phyloP scores from a whole-genome alignment of 2,888 invertebrate species.

The Polydrusus pterygomalis region DNA sequence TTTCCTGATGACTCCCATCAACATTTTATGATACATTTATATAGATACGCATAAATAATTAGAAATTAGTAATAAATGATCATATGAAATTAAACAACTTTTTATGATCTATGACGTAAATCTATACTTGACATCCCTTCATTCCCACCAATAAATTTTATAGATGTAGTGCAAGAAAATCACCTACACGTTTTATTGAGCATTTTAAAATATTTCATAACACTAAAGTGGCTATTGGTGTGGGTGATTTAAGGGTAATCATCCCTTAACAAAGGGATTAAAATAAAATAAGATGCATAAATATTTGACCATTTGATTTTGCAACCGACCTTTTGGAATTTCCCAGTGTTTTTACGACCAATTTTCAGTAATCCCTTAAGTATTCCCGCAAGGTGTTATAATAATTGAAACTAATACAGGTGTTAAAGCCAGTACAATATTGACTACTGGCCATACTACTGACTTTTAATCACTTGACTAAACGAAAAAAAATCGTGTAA shows the following conservation, averaged over 20 bases:
- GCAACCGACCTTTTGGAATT: constrained; percentile 13
- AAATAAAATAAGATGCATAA: neutral
- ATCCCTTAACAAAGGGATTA: neutral
- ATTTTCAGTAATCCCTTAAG: constrained; percentile 17
- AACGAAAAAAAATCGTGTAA: constrained; percentile 10
- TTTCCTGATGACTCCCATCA: neutral
- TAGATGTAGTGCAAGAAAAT: neutral
- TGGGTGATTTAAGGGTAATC: neutral
- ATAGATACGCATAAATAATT: neutral
- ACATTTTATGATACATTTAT: neutral
- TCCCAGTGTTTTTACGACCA: constrained; percentile 20
- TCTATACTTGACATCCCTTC: neutral
- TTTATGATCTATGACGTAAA: constrained; percentile 13
- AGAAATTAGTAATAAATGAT: neutral
- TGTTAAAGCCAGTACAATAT: neutral
- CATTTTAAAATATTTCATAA: neutral
- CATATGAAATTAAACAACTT: constrained; percentile 4
- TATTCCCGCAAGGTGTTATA: neutral
- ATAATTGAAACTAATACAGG: neutral
- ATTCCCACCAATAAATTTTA: neutral
- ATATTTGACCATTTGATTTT: constrained; percentile 22
- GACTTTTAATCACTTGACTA: constrained; percentile 1
- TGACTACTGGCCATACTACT: constrained; percentile 14
- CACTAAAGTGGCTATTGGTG: neutral
- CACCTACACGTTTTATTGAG: neutral